Evolutionary conservation across 2,888 invertebrate genomes (phyloP), one percentile per base, ranked within the genome.

Genomic region (Callyntrura sp.): DNA sequence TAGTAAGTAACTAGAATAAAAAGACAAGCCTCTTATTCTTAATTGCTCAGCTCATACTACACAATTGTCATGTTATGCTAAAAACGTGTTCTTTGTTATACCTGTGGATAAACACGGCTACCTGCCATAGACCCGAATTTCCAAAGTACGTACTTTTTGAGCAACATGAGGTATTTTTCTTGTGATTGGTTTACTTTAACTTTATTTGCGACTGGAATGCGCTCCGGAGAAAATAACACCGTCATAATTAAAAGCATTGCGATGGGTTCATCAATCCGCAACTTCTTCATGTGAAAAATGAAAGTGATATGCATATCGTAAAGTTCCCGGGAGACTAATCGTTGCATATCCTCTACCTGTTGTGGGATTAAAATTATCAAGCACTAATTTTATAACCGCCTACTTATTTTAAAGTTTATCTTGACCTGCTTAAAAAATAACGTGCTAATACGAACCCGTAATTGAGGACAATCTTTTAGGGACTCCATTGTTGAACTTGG

Each of bases 191-290:
- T 93, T 6, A 95, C 94, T 25, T 93, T 85, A 17, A 92, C 94
- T 43, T 93, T 93, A 82, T 94, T 94, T 17, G 92, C 90, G 17
- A 95, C 93, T 65, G 94, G 94, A 9, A 94, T 93, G 51, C 95
- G 93, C 90, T 95, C 95, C 0, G 95, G 94, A 17, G 94, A 94
- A 92, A 95, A 94, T 1, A 95, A 94, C 35, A 94, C 94, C 17
- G 95, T 94, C 84, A 95, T 93, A 5, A 95, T 92, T 9, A 95
- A 92, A 91, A 95, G 93, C 94, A 95, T 94, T 48, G 94, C 94
- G 5, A 94, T 94, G 6, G 94, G 93, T 92, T 95, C 94, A 90
- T 95, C 94, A 1, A 93, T 93, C 51, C 94, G 93, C 62, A 95
- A 93, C 68, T 94, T 93, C 89, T 94, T 94, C 28, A 95, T 93